Evolutionary conservation across 2,888 invertebrate genomes (phyloP), one percentile per base, ranked within the genome.

Genomic region (Latrodectus hesperus): DNA sequence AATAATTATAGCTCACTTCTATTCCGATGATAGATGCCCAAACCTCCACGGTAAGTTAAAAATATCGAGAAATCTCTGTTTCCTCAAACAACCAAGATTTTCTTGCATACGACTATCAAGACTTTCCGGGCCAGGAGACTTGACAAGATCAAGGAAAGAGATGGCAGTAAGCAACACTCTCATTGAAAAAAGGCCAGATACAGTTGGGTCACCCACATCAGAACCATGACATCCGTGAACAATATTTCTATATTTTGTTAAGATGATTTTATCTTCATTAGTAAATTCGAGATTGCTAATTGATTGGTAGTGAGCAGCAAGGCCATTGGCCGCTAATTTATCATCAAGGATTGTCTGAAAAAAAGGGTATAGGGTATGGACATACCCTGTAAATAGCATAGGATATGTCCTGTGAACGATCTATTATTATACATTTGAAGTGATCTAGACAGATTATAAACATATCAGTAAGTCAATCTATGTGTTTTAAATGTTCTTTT

Each of bases 1-100:
- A 26, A 72, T 72, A 26, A 72, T 72, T 22, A 22, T 74, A 16
- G 74, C 74, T 60, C 12, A 6, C 55, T 74, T 74, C 74, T 60
- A 55, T 60, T 74, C 22, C 2, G 1, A 4, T 12, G n/a, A 3
- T 22, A 60, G 26, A 22, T 1, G 22, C 22, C 22, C 22, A 22
- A 22, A 1, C 1, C 22, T 60, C 51, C 72, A 72, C 11, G 0
- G 51, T 51, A 52, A n/a, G 52, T 72, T 72, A 38, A 72, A 60
- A 60, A 60, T 72, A n/a, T 75, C 75, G 6, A 60, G 10, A 17
- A 75, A n/a, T 60, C 26, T 22, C n/a, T 75, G 2, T 60, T 75
- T 72, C 51, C 52, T 52, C 52, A 6, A 17, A 10, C n/a, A 51
- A 52, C 52, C 22, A 51, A 72, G 51, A 17, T 72, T 51, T 52